phyloP scores from a whole-genome alignment of 23 tunicate genomes.

The Styela plicata region DNA sequence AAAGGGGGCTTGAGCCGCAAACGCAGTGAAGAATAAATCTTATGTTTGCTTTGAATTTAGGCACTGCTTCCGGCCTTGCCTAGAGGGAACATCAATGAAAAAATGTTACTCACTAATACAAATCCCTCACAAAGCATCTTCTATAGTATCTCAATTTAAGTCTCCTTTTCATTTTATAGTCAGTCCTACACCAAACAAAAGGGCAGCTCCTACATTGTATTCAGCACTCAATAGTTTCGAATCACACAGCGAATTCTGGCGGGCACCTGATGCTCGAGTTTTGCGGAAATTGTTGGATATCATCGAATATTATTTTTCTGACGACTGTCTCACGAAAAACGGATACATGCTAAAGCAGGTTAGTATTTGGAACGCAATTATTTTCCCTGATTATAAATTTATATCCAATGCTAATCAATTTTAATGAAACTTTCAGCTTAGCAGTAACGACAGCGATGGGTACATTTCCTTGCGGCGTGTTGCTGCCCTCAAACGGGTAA shows the following conservation, averaged over 20 bases:
- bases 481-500: slow-evolving; percentile 88
- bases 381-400: no score
- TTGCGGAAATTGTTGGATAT: slow-evolving; percentile 43
- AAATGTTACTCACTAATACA: no score
- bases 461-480: slow-evolving; percentile 71
- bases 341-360: slow-evolving; percentile 91
- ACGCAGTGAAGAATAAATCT: no score
- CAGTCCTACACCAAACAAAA: slow-evolving; percentile 4
- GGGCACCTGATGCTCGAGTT: slow-evolving; percentile 26
- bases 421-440: slow-evolving; percentile 2
- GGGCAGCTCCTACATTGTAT: slow-evolving; percentile 3
- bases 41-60: no score
- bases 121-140: no score
- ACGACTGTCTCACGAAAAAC: slow-evolving; percentile 83
- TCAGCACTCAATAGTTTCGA: background rate
- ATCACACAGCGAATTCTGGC: background rate
- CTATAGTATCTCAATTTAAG: no score
- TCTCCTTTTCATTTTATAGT: background rate
- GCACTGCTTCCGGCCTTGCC: no score
- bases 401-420: no score
- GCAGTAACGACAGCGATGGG: slow-evolving; percentile 44
- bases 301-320: slow-evolving; percentile 83
- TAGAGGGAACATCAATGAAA: no score
- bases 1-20: no score
- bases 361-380: background rate